These are phyloP conservation scores for Machimus rusticus DNA, from an alignment of 2,888 invertebrate genomes.

Conservation along the genomic window DNA sequence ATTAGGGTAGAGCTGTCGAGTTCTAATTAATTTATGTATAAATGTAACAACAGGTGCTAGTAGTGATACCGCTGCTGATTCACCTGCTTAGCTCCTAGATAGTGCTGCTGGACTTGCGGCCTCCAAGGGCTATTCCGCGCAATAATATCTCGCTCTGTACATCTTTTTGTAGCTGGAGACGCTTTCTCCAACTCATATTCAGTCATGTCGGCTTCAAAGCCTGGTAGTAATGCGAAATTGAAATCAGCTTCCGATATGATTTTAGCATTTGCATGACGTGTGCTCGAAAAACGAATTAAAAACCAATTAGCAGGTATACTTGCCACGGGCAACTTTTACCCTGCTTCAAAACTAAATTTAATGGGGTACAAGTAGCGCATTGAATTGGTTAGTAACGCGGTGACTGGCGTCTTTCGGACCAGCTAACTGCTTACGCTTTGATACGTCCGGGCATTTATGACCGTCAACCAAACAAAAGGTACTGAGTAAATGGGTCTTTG, in stretches of 20 bases:
- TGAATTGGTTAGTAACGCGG: slow-evolving; percentile 45
- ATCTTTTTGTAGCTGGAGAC: background rate
- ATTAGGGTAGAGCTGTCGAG: slow-evolving; percentile 23
- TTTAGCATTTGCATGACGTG: slow-evolving; percentile 24
- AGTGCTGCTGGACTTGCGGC: background rate
- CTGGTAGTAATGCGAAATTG: slow-evolving; percentile 6
- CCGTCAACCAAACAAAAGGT: slow-evolving; percentile 6
- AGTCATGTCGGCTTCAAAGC: background rate
- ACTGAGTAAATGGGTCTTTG: slow-evolving; percentile 22
- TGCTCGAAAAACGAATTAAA: slow-evolving; percentile 21
- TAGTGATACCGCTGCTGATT: background rate
- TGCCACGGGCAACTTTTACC: background rate
- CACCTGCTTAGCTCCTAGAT: background rate
- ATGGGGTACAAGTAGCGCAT: slow-evolving; percentile 46
- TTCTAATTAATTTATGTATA: slow-evolving; percentile 29
- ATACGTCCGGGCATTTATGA: slow-evolving; percentile 21
- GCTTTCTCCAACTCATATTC: background rate
- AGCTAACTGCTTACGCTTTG: slow-evolving; percentile 31
- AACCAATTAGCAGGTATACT: slow-evolving; percentile 26
- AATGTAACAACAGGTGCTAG: slow-evolving; percentile 13
- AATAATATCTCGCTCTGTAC: background rate
- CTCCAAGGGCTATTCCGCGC: background rate
- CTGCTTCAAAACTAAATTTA: slow-evolving; percentile 42
- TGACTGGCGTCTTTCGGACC: slow-evolving; percentile 42
- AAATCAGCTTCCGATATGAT: slow-evolving; percentile 24